These are phyloP conservation scores for Typhlichthys subterraneus DNA, from an alignment of 2,797 vertebrate species.

Conservation along the genomic window DNA sequence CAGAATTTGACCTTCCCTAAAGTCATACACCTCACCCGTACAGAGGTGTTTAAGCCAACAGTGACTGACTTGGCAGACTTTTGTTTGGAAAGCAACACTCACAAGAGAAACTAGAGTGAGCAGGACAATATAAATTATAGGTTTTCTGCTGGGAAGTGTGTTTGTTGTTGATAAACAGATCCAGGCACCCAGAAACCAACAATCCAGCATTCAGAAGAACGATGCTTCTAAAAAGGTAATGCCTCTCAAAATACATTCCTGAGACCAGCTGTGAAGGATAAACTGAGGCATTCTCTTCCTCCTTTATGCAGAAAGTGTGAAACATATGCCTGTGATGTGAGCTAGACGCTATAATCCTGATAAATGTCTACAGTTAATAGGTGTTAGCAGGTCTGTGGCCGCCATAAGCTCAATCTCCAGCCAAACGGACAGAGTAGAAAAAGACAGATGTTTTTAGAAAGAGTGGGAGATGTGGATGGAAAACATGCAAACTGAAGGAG, in stretches of 20 bases:
- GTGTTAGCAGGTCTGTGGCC: constrained; percentile 24
- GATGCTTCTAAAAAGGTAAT: constrained; percentile 18
- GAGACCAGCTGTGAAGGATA: constrained; percentile 19
- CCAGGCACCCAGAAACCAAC: constrained; percentile 13
- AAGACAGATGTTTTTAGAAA: background rate
- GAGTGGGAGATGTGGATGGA: constrained; percentile 7
- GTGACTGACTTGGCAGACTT: constrained; percentile 46
- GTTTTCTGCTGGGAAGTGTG: constrained; percentile 12
- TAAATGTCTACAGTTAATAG: constrained; percentile 35
- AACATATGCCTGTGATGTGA: constrained; percentile 34
- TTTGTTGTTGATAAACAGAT: constrained; percentile 41
- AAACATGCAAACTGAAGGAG: constrained; percentile 1
- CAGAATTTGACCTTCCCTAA: background rate
- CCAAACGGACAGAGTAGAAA: constrained; percentile 21
- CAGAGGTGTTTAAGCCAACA: constrained; percentile 14
- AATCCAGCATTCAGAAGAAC: constrained; percentile 35
- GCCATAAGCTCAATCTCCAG: constrained; percentile 16
- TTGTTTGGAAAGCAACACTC: constrained; percentile 21
- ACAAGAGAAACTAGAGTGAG: constrained; percentile 27
- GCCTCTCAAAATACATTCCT: constrained; percentile 49
- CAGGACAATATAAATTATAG: constrained; percentile 31
- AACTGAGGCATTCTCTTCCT: constrained; percentile 29
- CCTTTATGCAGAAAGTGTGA: constrained; percentile 5
- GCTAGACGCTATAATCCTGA: constrained; percentile 47
- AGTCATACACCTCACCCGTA: constrained; percentile 26